Evolutionary conservation across 1,140 invertebrate species (phyloP).

Genomic region (Drosophila chauvacae): DNA sequence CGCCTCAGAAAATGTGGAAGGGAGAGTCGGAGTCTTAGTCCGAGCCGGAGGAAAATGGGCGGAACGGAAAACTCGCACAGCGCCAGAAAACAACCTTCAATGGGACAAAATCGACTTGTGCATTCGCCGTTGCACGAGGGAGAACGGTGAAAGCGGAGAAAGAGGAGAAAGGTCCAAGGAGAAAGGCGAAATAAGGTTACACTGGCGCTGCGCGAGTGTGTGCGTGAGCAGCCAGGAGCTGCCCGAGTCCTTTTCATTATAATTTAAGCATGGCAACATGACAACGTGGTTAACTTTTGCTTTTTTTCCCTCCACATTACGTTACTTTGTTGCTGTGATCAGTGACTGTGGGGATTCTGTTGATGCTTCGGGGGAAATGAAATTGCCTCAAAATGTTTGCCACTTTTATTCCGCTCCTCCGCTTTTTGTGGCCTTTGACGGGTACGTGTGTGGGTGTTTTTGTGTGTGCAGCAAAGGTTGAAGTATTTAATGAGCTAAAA

Average conservation of each 20-base stretch:
- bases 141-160: constrained; percentile 9
- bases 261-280: constrained; percentile 82
- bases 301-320: constrained; percentile 57
- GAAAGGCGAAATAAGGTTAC: constrained; percentile 68
- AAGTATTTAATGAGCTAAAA: constrained; percentile 78
- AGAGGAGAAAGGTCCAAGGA: constrained; percentile 20
- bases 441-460: constrained; percentile 38
- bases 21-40: background rate
- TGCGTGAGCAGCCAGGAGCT: constrained; percentile 46
- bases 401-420: constrained; percentile 60
- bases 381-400: constrained; percentile 78
- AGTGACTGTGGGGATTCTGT: constrained; percentile 58
- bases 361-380: constrained; percentile 62
- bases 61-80: constrained; percentile 33
- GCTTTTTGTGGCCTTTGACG: constrained; percentile 67
- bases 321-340: constrained; percentile 74
- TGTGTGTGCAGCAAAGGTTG: constrained; percentile 68
- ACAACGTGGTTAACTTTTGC: constrained; percentile 81
- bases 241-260: constrained; percentile 81
- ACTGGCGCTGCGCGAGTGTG: constrained; percentile 25
- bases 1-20: constrained; percentile 15
- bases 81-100: constrained; percentile 64
- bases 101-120: constrained; percentile 75
- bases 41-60: constrained; percentile 35
- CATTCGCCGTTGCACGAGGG: constrained; percentile 61